A percentile compares a stretch with the other conserved stretches of the same genome.
Evolutionary conservation across 2,888 invertebrate genomes (phyloP).

Genomic region (Acanthosepion lycidas): DNA sequence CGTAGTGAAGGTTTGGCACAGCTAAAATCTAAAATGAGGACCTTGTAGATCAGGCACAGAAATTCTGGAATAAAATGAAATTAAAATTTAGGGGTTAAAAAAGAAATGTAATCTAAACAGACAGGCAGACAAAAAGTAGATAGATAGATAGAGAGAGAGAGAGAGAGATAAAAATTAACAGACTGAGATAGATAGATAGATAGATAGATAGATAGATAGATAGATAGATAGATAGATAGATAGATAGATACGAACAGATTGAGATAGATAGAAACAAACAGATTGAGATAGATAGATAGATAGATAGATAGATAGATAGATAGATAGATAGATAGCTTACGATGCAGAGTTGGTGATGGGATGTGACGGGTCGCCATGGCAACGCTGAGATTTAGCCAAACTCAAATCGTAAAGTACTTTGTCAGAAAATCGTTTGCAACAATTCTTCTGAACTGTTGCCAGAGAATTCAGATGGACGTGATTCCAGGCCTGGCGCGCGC

Average conservation of each 20-base stretch:
- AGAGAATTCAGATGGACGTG: slow-evolving; percentile 21
- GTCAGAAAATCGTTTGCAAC: slow-evolving; percentile 33
- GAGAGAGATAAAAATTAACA: too few species aligned
- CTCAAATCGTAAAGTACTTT: not conserved
- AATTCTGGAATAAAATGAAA: too few species aligned
- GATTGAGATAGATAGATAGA: not conserved
- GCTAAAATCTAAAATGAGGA: too few species aligned
- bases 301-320: not conserved
- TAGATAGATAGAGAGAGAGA: not conserved
- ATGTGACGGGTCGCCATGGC: slow-evolving; percentile 5
- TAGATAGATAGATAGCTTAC: not conserved
- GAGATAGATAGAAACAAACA: not conserved
- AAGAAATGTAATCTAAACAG: not conserved
- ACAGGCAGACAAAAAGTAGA: not conserved
- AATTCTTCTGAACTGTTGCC: slow-evolving; percentile 33
- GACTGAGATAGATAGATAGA: not conserved
- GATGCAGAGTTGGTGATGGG: not conserved
- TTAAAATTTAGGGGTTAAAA: too few species aligned
- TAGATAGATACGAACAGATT: too few species aligned
- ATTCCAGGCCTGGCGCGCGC: slow-evolving; percentile 2
- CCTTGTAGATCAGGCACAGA: too few species aligned
- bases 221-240: not conserved
- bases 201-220: not conserved
- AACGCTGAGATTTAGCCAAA: slow-evolving; percentile 33
- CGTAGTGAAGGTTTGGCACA: too few species aligned